Percentiles rank a stretch among this genome's conserved stretches.
Conservation (phyloP, 2,797 vertebrate genomes). For the Peromyscus melanophrys region DNA sequence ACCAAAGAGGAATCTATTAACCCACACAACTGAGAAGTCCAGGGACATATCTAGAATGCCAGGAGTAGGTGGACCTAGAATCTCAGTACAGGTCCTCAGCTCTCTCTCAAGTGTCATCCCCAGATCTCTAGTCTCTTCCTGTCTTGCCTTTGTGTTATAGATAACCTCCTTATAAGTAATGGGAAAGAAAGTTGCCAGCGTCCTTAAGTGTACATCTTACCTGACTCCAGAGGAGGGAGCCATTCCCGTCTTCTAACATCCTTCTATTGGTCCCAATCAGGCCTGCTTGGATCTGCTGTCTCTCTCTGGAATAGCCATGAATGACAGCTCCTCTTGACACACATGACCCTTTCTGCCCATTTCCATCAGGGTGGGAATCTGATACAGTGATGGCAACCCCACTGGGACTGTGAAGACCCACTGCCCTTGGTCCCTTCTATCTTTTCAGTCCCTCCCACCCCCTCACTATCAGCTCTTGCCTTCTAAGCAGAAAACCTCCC, state of each 20-base stretch:
- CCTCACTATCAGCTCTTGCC: background rate
- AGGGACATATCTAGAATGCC: background rate
- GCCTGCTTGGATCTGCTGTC: background rate
- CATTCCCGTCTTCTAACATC: background rate
- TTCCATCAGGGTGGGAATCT: background rate
- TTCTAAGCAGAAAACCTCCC: constrained; percentile 9
- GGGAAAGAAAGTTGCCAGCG: background rate
- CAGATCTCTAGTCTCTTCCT: background rate
- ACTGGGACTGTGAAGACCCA: background rate
- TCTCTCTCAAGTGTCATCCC: background rate
- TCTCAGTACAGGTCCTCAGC: background rate
- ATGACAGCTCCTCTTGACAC: background rate
- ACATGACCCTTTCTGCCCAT: background rate
- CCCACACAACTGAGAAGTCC: background rate
- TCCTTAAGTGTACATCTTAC: background rate
- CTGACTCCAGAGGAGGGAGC: background rate
- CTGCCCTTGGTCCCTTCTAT: background rate
- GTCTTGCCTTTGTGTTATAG: background rate
- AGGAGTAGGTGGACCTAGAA: background rate
- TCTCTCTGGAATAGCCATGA: background rate
- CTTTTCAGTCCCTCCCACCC: background rate
- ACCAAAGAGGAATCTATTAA: background rate
- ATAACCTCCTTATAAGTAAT: background rate
- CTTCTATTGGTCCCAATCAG: background rate
- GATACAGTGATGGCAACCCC: background rate